Evolutionary conservation across 2,797 vertebrate species (phyloP).

Genomic region (Arremon brunneinucha): DNA sequence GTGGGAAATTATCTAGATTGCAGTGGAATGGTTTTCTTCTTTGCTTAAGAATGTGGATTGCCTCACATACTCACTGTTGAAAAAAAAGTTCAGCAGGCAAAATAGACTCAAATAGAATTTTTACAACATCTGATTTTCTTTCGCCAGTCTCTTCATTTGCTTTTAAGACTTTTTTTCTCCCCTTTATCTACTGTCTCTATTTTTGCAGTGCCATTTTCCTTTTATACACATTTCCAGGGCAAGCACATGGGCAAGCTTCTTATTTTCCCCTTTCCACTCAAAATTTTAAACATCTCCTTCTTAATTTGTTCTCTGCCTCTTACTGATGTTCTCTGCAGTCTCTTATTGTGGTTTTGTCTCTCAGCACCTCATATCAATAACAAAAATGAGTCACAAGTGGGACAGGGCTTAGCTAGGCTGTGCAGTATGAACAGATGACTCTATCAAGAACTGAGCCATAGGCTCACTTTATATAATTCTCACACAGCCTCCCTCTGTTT

Average conservation of each 20-base stretch:
- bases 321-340: background rate
- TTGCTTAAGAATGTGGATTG: constrained; percentile 34
- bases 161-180: background rate
- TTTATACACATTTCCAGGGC: background rate
- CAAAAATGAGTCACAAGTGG: background rate
- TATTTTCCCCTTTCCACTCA: background rate
- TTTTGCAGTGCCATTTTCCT: background rate
- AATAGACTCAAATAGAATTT: constrained; percentile 1
- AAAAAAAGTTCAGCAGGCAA: background rate
- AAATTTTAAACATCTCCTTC: background rate
- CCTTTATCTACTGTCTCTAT: background rate
- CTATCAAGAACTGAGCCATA: background rate
- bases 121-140: background rate
- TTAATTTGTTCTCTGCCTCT: background rate
- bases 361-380: background rate
- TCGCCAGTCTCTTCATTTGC: background rate
- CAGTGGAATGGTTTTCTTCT: background rate
- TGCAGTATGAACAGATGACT: background rate
- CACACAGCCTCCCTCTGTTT: background rate
- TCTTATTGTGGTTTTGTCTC: background rate
- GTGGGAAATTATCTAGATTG: constrained; percentile 41
- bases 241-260: background rate
- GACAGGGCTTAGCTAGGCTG: background rate
- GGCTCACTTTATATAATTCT: background rate
- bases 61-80: background rate